Base-by-base conservation (phyloP, 1,140 invertebrate species). In the Euschistus heros region DNA sequence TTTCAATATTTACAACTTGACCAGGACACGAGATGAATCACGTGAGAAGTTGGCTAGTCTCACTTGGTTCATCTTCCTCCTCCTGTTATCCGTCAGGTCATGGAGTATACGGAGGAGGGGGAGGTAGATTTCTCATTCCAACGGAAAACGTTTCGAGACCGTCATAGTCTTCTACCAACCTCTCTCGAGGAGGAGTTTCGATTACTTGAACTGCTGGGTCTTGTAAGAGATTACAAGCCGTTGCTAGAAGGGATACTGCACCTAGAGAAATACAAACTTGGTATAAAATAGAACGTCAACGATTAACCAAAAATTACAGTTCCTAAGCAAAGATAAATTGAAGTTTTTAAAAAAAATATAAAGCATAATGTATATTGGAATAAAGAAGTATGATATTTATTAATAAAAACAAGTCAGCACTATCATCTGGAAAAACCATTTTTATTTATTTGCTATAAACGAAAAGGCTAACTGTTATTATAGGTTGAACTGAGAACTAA, bases 51-150 rank as follows among this genome's bases (percentile, higher is more conserved):
- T 50, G 47, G 5, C n/a, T 22, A 17, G 47, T 50, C n/a, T 50
- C 47, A 22, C 47, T 50, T 6, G 47, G 47, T 20, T 50, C n/a
- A 24, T 59, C 55, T 24, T 30, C 55, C 20, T 59, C 22, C 17
- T 24, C 17, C 27, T 22, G 22, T 22, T 30, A 20, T 62, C 14
- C 30, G 33, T n/a, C 13, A 66, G 27, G 18, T 71, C 64, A 74
- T n/a, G 73, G 74, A n/a, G 71, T 72, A 64, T 75, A 75, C 14
- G 73, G 74, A 44, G 74, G 74, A 17, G 74, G 74, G 2, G 72
- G 67, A 8, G 70, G 68, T 27, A 73, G 69, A 37, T 66, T 67
- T 67, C 68, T 68, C 67, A 66, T 69, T 60, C 68, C 70, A 15
- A 71, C 69, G 17, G 70, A 71, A 67, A 72, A 73, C 59, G 70